Conservation (phyloP, 2,113 vertebrate species). For the Macrotis lagotis region DNA sequence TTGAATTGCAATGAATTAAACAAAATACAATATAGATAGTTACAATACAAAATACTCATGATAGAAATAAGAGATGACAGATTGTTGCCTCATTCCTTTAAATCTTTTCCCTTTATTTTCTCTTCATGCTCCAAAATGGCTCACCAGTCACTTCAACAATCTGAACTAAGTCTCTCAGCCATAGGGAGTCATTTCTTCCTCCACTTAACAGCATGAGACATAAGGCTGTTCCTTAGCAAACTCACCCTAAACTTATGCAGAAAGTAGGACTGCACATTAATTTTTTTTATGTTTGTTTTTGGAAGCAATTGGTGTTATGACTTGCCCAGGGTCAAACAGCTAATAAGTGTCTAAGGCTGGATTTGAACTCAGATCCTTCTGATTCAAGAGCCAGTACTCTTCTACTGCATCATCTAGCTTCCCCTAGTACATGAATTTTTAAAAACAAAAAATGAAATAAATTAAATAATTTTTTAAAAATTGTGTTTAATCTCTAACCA, state of each 20-base stretch:
- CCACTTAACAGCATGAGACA: not conserved
- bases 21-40: not conserved
- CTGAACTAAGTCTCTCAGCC: not conserved
- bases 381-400: too few relatives aligned
- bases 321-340: too few relatives aligned
- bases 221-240: not conserved
- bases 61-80: not conserved
- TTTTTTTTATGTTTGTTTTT: too few relatives aligned
- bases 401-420: too few relatives aligned
- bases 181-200: not conserved
- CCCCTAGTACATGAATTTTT: too few relatives aligned
- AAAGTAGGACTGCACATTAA: not conserved
- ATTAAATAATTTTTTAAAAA: not conserved
- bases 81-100: not conserved
- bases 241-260: not conserved
- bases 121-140: not conserved
- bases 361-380: too few relatives aligned
- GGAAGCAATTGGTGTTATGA: too few relatives aligned
- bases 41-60: not conserved
- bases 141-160: not conserved
- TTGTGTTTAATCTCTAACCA: not conserved
- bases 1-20: not conserved
- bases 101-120: not conserved
- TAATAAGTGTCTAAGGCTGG: too few relatives aligned
- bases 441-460: not conserved